Base-by-base conservation (phyloP, 2,113 vertebrate genomes). In the Callorhinus ursinus region DNA sequence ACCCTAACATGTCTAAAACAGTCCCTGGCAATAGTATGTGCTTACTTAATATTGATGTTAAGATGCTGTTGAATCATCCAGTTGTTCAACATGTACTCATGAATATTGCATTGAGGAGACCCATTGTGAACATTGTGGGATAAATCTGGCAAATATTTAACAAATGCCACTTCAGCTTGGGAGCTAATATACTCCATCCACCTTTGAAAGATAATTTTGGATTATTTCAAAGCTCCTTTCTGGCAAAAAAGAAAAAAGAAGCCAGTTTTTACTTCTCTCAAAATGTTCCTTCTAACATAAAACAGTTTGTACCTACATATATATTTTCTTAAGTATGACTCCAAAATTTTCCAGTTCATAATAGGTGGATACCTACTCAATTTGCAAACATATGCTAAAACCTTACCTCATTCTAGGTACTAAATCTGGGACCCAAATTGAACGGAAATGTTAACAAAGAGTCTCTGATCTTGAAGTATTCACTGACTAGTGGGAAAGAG, bases 141-240 rank as follows among this genome's bases (percentile, higher is more conserved):
- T 76, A 86, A 79, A 87, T 24, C 69, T 90, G 39, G 65, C 36
- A 89, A 96, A 77, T 96, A 81, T 82, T 76, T 76, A 86, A 76
- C 8, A 82, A 82, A 22, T 81, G 24, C 7, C 65, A 46, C 39
- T 86, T 74, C 10, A 63, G 0, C 57, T 39, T 65, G 10, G 22
- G 11, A 90, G 39, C 49, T 92, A 65, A 49, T 51, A 53, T 51
- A 53, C n/a, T 42, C 74, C 3, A 49, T 2, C 7, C 10, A 79
- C 2, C 39, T 88, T 81, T 96, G 31, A 80, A 46, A 80, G 39
- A 74, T 51, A 53, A 69, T 71, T 89, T 67, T 57, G 63, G 31
- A 77, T 94, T 61, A 95, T 82, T 87, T 59, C 22, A 72, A 96
- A 84, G 24, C 77, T 90, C 4, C 8, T 94, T 93, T 76, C 51